Evolutionary conservation across 2,888 invertebrate species (phyloP), one percentile per base, ranked within the genome.

Genomic region (Trichogramma dendrolimi): DNA sequence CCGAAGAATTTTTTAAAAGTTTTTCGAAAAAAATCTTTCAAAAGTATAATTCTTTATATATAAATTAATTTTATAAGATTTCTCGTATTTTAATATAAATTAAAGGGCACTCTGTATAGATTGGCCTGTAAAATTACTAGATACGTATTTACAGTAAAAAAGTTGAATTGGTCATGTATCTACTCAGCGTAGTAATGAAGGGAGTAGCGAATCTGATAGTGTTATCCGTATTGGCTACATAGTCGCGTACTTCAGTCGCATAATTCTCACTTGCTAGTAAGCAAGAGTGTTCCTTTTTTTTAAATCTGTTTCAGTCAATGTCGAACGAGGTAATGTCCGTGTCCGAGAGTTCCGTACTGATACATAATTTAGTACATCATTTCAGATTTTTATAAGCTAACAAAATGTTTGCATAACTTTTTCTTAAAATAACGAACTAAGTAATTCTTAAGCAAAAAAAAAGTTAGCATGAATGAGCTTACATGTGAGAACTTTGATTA

Each of bases 101-200:
- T 67, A 64, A 66, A 69, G 74, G 72, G 69, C 73, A 75, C 68
- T 75, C 78, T 77, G 76, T 73, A 75, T 74, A 73, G 71, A 77
- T 74, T 67, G 71, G 72, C 71, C 75, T 77, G 71, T 71, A 72
- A 71, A 76, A 78, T 77, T 75, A 76, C 75, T 73, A 77, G 73
- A 74, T 75, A 74, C 74, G 73, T 78, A 78, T 78, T 76, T 78
- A 78, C 78, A 78, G 78, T 78, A 77, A 77, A 78, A 78, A 78
- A 77, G 72, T 74, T 76, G 67, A 74, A 77, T 77, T 77, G 74
- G 77, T 78, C 77, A 73, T 77, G 74, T 74, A 73, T 69, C 73
- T 75, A 75, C 71, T 73, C 73, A 75, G 67, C 69, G 71, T 74
- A 72, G 72, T 72, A 71, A 71, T 69, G 69, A 72, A 71, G 64